Evolutionary conservation across 1,140 invertebrate species (phyloP).

Genomic region (Pachypeltis micranthus): DNA sequence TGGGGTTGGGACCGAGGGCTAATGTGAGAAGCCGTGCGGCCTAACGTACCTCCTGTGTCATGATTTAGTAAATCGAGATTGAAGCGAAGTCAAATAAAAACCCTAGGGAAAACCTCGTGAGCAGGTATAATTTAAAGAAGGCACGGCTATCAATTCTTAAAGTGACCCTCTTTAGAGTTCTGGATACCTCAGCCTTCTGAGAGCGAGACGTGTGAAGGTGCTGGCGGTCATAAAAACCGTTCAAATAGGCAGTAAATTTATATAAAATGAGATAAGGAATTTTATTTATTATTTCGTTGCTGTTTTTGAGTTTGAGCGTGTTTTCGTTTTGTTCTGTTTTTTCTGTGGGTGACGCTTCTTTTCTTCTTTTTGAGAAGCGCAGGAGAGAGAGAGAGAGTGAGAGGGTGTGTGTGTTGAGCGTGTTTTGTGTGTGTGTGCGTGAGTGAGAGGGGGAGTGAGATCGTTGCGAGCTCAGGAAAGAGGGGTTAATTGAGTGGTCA

Average conservation of each 20-base stretch:
- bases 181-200: background rate
- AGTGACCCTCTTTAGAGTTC: background rate
- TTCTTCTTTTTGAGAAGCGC: background rate
- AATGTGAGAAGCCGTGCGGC: background rate
- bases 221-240: background rate
- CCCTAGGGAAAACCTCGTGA: background rate
- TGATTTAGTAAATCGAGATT: conserved; percentile 3
- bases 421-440: background rate
- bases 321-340: background rate
- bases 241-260: conserved; percentile 5
- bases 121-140: conserved; percentile 5
- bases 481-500: conserved; percentile 3
- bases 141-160: background rate
- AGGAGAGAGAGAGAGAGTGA: background rate
- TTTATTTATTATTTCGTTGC: background rate
- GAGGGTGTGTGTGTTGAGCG: too few species aligned
- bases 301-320: background rate
- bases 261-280: background rate
- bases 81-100: conserved; percentile 4
- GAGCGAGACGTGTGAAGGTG: background rate
- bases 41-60: too few species aligned
- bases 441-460: background rate
- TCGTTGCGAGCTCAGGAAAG: too few species aligned
- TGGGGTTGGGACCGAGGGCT: background rate
- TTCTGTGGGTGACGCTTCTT: background rate